A percentile compares a stretch with the other conserved stretches of the same genome.
phyloP scores from a whole-genome alignment of 2,113 vertebrate species.

The Chamaetylas fuelleborni region DNA sequence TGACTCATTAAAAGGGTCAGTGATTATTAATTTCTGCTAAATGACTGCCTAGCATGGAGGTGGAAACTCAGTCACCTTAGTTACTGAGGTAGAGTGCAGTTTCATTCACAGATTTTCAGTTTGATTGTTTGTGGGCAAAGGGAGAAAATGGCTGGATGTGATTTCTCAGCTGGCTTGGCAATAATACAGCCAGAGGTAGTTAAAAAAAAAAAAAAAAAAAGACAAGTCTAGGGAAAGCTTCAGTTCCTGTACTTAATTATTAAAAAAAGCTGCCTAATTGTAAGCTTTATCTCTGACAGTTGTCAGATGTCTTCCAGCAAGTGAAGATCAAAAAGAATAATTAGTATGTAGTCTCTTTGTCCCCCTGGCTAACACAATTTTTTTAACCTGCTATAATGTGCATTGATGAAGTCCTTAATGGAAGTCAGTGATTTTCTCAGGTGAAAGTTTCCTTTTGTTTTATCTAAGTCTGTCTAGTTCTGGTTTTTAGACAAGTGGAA shows the following conservation, averaged over 20 bases:
- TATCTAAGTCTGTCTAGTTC: constrained; percentile 43
- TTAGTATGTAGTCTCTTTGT: constrained; percentile 48
- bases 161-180: neutral
- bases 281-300: constrained; percentile 59
- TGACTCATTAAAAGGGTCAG: neutral
- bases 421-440: constrained; percentile 41
- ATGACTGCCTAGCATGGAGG: neutral
- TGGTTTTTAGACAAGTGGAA: constrained; percentile 19
- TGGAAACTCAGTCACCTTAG: neutral
- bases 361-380: constrained; percentile 32
- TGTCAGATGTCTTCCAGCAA: constrained; percentile 58
- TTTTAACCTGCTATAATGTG: constrained; percentile 31
- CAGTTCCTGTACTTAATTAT: constrained; percentile 48
- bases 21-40: neutral
- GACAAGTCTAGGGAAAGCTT: neutral
- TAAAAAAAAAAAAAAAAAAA: neutral
- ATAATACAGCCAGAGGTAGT: neutral
- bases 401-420: constrained; percentile 31
- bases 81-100: neutral
- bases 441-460: constrained; percentile 46
- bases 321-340: constrained; percentile 62
- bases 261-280: constrained; percentile 49
- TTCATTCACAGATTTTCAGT: neutral
- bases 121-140: neutral
- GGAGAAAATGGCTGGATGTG: neutral